A percentile compares a stretch with the other conserved stretches of the same genome.
Conservation (phyloP, 2,888 invertebrate species). For the Pogonocherus hispidulus region DNA sequence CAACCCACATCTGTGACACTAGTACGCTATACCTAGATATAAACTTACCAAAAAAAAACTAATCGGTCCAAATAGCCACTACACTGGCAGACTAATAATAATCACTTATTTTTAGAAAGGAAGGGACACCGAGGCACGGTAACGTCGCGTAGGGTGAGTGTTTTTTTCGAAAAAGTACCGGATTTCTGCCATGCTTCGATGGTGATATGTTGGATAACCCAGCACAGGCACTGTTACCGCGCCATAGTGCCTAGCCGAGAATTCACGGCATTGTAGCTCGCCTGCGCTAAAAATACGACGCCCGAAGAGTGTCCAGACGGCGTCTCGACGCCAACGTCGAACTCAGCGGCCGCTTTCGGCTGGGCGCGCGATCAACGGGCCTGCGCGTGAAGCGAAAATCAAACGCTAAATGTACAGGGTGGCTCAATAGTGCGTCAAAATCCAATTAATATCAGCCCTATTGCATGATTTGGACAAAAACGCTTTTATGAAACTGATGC, state of each 20-base stretch:
- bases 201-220: conserved; percentile 25
- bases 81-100: conserved; percentile 39
- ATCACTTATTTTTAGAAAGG: conserved; percentile 44
- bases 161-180: conserved; percentile 13
- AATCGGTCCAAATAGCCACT: conserved; percentile 21
- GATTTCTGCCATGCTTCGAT: conserved; percentile 1
- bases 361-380: background rate
- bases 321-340: conserved; percentile 38
- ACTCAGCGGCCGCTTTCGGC: background rate
- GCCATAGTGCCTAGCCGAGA: conserved; percentile 20
- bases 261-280: conserved; percentile 30
- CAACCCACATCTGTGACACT: background rate
- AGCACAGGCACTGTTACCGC: conserved; percentile 5
- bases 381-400: background rate
- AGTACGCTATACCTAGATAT: background rate
- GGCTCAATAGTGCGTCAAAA: too few species aligned
- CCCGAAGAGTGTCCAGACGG: conserved; percentile 24
- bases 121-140: conserved; percentile 1
- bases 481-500: too few species aligned
- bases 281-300: conserved; percentile 35
- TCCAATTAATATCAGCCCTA: too few species aligned
- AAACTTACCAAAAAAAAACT: conserved; percentile 14
- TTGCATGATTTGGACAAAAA: too few species aligned
- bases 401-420: background rate
- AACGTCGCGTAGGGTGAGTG: background rate